These are phyloP conservation scores for Acanthosoma haemorrhoidale DNA, from an alignment of 2,888 invertebrate genomes.

Conservation along the genomic window DNA sequence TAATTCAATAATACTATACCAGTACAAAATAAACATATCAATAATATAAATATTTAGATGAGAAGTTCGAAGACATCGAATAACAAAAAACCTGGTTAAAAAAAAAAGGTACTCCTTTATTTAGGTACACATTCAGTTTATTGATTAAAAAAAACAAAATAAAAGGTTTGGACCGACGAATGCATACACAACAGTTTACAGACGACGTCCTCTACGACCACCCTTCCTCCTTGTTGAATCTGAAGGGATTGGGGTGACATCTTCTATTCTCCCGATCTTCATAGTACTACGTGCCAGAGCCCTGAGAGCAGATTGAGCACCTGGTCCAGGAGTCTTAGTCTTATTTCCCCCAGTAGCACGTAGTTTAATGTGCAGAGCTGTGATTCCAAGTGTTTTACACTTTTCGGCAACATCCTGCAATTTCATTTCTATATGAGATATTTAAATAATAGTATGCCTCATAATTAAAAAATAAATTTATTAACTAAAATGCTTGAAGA, in stretches of 20 bases:
- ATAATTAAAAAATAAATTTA: too few relatives aligned
- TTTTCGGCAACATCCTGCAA: conserved; percentile 94
- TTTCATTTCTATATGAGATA: too few relatives aligned
- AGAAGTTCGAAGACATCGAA: too few relatives aligned
- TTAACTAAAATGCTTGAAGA: too few relatives aligned
- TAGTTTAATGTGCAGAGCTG: conserved; percentile 95
- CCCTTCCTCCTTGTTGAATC: conserved; percentile 99
- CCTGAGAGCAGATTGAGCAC: conserved; percentile 94
- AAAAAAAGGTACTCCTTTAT: not conserved
- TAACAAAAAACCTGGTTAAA: too few relatives aligned
- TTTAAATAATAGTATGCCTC: too few relatives aligned
- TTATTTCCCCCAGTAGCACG: conserved; percentile 98
- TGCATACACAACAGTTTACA: conserved; percentile 56
- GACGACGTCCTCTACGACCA: conserved; percentile 97
- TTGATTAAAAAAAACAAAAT: conserved; percentile 26
- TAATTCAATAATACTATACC: too few relatives aligned
- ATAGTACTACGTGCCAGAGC: conserved; percentile 97
- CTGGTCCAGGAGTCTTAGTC: conserved; percentile 97
- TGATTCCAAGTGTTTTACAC: conserved; percentile 94
- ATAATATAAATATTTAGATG: too few relatives aligned
- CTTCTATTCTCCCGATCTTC: conserved; percentile 99
- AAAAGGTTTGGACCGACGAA: conserved; percentile 15
- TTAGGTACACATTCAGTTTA: conserved; percentile 18
- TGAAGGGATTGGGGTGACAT: conserved; percentile 98
- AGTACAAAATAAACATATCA: too few relatives aligned